A percentile compares a stretch with the other conserved stretches of the same genome.
Evolutionary conservation across 2,888 invertebrate genomes (phyloP).

Genomic region (Gonocerus acuteangulatus): DNA sequence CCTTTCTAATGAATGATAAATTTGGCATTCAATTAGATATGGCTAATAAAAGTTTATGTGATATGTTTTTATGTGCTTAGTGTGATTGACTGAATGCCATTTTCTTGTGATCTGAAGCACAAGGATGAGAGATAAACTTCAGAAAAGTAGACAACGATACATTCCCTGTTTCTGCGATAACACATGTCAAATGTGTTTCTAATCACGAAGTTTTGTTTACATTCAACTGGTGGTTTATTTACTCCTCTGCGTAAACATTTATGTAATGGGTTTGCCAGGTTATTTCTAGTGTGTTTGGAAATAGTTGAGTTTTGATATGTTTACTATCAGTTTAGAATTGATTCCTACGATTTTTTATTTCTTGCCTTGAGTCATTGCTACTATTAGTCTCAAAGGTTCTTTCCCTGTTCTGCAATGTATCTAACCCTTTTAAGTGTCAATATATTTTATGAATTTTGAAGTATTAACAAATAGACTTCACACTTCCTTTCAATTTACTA

Average conservation of each 20-base stretch:
- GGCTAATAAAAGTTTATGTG: background rate
- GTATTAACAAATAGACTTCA: too few relatives aligned
- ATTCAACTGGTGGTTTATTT: conserved; percentile 23
- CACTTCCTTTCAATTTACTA: too few relatives aligned
- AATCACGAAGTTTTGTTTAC: background rate
- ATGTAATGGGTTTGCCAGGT: conserved; percentile 11
- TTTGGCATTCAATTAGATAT: background rate
- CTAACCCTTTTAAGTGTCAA: background rate
- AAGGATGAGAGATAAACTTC: conserved; percentile 23
- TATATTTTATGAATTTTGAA: too few relatives aligned
- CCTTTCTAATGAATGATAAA: background rate
- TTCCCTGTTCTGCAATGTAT: background rate
- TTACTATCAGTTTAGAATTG: background rate
- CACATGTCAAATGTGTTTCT: conserved; percentile 9
- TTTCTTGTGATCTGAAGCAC: conserved; percentile 22
- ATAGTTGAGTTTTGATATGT: background rate
- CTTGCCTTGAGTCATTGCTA: background rate
- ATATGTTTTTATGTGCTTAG: conserved; percentile 11
- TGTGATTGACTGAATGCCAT: conserved; percentile 4
- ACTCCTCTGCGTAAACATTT: conserved; percentile 15
- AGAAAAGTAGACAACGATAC: background rate
- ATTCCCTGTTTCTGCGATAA: conserved; percentile 5
- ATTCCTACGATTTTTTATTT: background rate
- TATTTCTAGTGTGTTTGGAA: conserved; percentile 16
- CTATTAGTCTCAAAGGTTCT: background rate